Evolutionary conservation across 2,113 vertebrate species (phyloP).

Genomic region (Aythya baeri): DNA sequence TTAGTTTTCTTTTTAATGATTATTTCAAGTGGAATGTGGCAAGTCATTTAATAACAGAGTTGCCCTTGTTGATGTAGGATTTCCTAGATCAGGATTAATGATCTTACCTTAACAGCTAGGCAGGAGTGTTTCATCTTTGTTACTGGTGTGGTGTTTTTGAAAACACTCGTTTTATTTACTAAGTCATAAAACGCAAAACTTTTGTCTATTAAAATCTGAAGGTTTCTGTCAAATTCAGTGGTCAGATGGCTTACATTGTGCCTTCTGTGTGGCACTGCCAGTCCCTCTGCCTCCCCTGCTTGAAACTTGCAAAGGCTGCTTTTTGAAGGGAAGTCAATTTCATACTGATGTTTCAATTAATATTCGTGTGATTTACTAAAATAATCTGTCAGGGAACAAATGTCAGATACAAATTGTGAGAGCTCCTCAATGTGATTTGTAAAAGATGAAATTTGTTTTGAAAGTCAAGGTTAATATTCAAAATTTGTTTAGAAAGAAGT

Average conservation of each 20-base stretch:
- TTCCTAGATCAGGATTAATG: background rate
- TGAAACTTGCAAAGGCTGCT: background rate
- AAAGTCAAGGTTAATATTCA: background rate
- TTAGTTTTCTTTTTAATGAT: background rate
- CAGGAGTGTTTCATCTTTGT: background rate
- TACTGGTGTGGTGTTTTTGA: background rate
- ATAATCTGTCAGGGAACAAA: background rate
- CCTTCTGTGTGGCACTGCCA: background rate
- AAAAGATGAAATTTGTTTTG: background rate
- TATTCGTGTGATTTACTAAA: background rate
- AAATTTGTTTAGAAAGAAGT: background rate
- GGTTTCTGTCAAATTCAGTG: background rate
- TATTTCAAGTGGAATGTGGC: background rate
- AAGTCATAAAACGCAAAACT: background rate
- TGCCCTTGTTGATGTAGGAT: accelerated
- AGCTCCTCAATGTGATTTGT: background rate
- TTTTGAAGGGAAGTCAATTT: background rate
- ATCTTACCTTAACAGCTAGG: background rate
- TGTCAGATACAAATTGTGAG: background rate
- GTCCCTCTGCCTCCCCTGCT: background rate
- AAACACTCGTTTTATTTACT: background rate
- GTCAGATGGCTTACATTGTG: background rate
- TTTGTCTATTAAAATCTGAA: background rate
- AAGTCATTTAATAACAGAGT: background rate
- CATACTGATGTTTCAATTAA: background rate